Evolutionary conservation across 2,113 vertebrate species (phyloP).

Genomic region (Epinephelus fuscoguttatus): DNA sequence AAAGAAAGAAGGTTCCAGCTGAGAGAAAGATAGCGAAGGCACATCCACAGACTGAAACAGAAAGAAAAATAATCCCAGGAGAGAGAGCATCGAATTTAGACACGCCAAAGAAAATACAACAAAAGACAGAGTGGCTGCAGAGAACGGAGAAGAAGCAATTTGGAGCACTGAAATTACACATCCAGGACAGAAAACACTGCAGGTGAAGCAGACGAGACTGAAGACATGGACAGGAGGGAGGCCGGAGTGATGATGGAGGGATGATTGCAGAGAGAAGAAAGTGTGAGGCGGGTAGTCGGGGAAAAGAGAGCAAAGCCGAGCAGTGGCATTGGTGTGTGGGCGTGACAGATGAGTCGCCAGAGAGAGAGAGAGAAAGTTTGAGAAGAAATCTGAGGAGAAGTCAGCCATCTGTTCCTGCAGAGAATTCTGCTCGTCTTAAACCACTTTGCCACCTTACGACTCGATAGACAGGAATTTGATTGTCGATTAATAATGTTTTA

Average conservation of each 20-base stretch:
- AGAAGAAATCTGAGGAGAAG: neutral
- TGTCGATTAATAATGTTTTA: constrained; percentile 26
- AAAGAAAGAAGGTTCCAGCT: neutral
- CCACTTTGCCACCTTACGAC: neutral
- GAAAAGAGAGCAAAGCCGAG: constrained; percentile 1
- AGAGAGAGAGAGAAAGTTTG: constrained; percentile 24
- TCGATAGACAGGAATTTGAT: neutral
- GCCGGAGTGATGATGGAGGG: neutral
- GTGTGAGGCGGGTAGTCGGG: neutral
- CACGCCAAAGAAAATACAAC: neutral
- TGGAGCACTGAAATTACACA: neutral
- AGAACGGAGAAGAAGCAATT: neutral
- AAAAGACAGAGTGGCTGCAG: neutral
- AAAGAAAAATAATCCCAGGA: constrained; percentile 7
- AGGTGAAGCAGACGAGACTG: constrained; percentile 3
- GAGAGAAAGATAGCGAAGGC: neutral
- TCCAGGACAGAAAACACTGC: neutral
- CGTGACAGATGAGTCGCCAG: constrained; percentile 50
- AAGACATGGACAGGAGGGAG: neutral
- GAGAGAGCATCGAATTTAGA: neutral
- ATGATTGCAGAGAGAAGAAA: neutral
- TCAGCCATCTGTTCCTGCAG: constrained; percentile 51
- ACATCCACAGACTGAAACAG: neutral
- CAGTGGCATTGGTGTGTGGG: constrained; percentile 21
- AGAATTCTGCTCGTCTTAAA: constrained; percentile 12